Percentiles rank a stretch among this genome's conserved stretches.
These are phyloP conservation scores for Dasysyrphus tricinctus DNA, from an alignment of 2,888 invertebrate species.

Conservation along the genomic window DNA sequence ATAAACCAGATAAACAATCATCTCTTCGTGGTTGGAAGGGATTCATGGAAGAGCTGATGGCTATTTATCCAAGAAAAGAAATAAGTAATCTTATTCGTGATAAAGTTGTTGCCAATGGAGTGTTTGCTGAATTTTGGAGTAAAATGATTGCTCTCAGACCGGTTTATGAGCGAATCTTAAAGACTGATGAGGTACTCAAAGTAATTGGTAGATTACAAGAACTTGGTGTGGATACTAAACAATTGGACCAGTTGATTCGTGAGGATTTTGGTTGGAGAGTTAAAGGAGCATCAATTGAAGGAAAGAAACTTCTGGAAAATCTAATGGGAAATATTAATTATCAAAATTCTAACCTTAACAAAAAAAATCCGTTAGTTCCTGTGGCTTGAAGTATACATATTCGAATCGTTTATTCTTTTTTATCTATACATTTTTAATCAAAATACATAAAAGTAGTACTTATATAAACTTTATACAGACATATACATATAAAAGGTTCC, in stretches of 20 bases:
- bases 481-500: too few relatives aligned
- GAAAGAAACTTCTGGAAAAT: background rate
- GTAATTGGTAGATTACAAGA: constrained; percentile 77
- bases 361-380: background rate
- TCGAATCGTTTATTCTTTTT: background rate
- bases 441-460: constrained; percentile 44
- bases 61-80: constrained; percentile 78
- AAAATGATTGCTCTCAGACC: constrained; percentile 77
- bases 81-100: constrained; percentile 78
- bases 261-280: constrained; percentile 79
- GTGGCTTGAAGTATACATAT: background rate
- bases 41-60: constrained; percentile 79
- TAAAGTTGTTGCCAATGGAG: constrained; percentile 78
- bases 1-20: constrained; percentile 77
- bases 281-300: background rate
- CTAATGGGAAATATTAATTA: background rate
- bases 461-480: background rate
- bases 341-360: background rate
- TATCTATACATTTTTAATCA: constrained; percentile 2
- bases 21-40: constrained; percentile 80
- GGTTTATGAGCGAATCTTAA: constrained; percentile 80
- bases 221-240: constrained; percentile 78
- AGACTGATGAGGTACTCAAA: constrained; percentile 76
- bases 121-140: constrained; percentile 79
- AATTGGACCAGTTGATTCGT: constrained; percentile 79